Conservation (phyloP, 2,888 invertebrate genomes). For the Trissolcus brochymenae region DNA sequence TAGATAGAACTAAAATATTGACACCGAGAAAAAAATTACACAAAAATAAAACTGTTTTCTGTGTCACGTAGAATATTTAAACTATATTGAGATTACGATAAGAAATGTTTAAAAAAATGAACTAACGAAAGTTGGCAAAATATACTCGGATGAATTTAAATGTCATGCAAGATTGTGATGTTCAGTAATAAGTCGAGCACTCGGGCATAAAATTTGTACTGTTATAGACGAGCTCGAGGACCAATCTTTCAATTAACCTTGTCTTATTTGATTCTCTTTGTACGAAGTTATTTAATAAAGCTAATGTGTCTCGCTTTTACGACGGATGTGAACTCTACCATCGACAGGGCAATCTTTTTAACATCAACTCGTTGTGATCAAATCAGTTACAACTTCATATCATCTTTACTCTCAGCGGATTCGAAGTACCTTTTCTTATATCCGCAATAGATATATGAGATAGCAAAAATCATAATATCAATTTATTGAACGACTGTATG, state of each 20-base stretch:
- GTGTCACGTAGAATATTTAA: no score
- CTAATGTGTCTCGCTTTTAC: conserved; percentile 61
- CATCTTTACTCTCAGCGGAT: conserved; percentile 13
- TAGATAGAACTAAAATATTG: no score
- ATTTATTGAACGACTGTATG: no score
- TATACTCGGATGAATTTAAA: not conserved
- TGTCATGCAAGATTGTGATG: no score
- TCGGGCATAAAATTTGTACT: conserved; percentile 59
- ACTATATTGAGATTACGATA: no score
- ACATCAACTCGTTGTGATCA: conserved; percentile 43
- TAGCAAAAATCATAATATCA: no score
- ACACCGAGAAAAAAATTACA: no score
- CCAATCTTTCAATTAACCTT: conserved; percentile 74
- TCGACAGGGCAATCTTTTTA: conserved; percentile 55
- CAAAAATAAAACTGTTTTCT: no score
- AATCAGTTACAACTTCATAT: conserved; percentile 40
- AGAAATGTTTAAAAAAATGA: not conserved
- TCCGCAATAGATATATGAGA: no score
- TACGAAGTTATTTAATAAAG: conserved; percentile 72
- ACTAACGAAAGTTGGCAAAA: conserved; percentile 31
- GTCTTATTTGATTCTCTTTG: conserved; percentile 69
- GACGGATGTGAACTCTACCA: conserved; percentile 57
- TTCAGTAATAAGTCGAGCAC: no score
- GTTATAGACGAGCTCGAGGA: conserved; percentile 61
- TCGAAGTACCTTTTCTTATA: not conserved